Evolutionary conservation across 1,140 invertebrate genomes (phyloP).

Genomic region (Colletes latitarsis): DNA sequence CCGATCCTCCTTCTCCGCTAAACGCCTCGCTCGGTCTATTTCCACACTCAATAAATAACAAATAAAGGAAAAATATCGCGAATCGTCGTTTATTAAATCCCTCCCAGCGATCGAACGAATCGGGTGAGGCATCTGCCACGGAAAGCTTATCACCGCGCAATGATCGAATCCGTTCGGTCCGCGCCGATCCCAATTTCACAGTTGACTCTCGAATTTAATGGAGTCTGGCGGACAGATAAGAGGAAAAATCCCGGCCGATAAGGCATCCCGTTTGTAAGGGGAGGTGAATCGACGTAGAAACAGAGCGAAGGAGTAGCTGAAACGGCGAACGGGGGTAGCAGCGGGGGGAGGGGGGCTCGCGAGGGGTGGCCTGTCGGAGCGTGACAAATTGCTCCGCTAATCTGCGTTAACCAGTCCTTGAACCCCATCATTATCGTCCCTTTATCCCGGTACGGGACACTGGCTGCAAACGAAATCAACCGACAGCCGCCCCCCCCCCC

Average conservation of each 20-base stretch:
- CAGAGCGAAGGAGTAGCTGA: constrained; percentile 27
- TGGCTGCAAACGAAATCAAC: constrained; percentile 55
- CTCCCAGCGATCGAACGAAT: background rate
- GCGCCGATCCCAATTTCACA: constrained; percentile 61
- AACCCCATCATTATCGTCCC: constrained; percentile 71
- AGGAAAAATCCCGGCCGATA: constrained; percentile 54
- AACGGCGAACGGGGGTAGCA: constrained; percentile 24
- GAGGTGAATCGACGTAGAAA: constrained; percentile 50
- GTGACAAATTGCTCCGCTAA: constrained; percentile 78
- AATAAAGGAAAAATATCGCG: background rate
- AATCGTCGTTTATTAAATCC: constrained; percentile 19
- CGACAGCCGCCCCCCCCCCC: constrained; percentile 16
- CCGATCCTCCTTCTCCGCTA: no score
- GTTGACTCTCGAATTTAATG: constrained; percentile 69
- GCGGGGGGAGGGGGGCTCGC: constrained; percentile 27
- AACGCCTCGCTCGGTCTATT: no score
- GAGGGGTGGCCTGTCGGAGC: constrained; percentile 73
- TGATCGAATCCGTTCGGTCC: constrained; percentile 41
- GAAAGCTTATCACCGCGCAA: constrained; percentile 38
- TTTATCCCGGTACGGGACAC: constrained; percentile 71
- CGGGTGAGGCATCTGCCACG: constrained; percentile 4
- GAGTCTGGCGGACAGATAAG: constrained; percentile 60
- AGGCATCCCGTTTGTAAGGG: constrained; percentile 40
- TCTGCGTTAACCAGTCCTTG: constrained; percentile 78
- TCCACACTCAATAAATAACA: no score